phyloP scores from a whole-genome alignment of 2,888 invertebrate genomes.

The Dolichopus griseipennis region DNA sequence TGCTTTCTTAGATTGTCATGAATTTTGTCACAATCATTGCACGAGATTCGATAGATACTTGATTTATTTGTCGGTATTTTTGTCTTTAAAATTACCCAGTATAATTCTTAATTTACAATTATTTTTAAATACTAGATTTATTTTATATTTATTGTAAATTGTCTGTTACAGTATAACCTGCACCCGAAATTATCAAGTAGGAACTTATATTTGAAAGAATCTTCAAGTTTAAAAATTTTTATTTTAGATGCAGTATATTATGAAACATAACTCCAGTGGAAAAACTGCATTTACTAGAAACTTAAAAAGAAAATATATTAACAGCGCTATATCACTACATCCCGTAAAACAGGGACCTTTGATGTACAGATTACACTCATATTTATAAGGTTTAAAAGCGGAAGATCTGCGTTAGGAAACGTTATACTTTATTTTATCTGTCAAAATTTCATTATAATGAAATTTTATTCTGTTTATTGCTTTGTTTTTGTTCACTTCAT shows the following conservation, averaged over 20 bases:
- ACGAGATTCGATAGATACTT: too few relatives aligned
- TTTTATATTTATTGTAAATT: too few relatives aligned
- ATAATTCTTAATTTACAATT: too few relatives aligned
- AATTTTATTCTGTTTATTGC: too few relatives aligned
- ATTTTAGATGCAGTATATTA: slow-evolving; percentile 88
- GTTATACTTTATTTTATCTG: too few relatives aligned
- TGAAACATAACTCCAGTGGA: slow-evolving; percentile 93
- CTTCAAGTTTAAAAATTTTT: not conserved
- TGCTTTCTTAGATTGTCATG: too few relatives aligned
- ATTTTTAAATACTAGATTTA: too few relatives aligned
- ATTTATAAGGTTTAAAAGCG: slow-evolving; percentile 72
- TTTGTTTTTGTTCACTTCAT: too few relatives aligned
- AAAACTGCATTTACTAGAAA: slow-evolving; percentile 75
- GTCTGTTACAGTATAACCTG: slow-evolving; percentile 94
- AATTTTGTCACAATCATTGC: too few relatives aligned
- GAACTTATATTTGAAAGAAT: slow-evolving; percentile 30
- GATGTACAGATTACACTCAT: slow-evolving; percentile 84
- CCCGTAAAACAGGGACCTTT: slow-evolving; percentile 86
- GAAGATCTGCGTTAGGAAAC: slow-evolving; percentile 69
- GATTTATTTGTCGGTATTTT: too few relatives aligned
- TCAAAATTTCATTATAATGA: too few relatives aligned
- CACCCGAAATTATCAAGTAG: slow-evolving; percentile 95
- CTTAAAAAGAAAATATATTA: slow-evolving; percentile 84
- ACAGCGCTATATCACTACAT: slow-evolving; percentile 90
- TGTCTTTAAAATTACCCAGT: too few relatives aligned